These are phyloP conservation scores for Bimastos eiseni DNA, from an alignment of 2,888 invertebrate species.

Conservation along the genomic window DNA sequence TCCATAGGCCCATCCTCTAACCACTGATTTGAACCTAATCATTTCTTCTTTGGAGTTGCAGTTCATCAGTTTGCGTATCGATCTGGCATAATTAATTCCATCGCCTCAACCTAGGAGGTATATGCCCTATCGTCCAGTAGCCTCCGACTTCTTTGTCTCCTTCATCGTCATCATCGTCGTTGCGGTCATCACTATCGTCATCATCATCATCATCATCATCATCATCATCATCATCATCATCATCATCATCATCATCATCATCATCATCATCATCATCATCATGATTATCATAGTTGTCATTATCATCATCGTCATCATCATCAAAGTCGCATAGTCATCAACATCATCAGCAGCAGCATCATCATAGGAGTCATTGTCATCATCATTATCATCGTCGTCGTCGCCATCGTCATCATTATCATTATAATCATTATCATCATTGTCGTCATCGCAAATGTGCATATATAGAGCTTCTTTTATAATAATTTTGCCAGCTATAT, in stretches of 20 bases:
- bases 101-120: too few relatives aligned
- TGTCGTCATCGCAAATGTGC: conserved; percentile 20
- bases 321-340: too few relatives aligned
- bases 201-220: conserved; percentile 30
- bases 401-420: neutral
- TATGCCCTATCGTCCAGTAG: too few relatives aligned
- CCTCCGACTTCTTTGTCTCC: neutral
- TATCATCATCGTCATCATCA: conserved; percentile 28
- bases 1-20: too few relatives aligned
- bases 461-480: neutral
- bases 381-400: too few relatives aligned
- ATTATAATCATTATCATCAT: conserved; percentile 17
- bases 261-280: conserved; percentile 22
- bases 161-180: conserved; percentile 14
- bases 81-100: too few relatives aligned
- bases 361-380: too few relatives aligned
- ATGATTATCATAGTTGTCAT: conserved; percentile 19
- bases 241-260: conserved; percentile 25
- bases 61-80: too few relatives aligned
- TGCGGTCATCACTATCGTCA: conserved; percentile 24
- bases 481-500: neutral
- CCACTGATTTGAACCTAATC: too few relatives aligned
- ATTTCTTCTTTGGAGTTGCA: too few relatives aligned
- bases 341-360: conserved; percentile 23
- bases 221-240: conserved; percentile 31